These are phyloP conservation scores for Latrodectus geometricus DNA, from an alignment of 1,140 invertebrate species.

Conservation along the genomic window DNA sequence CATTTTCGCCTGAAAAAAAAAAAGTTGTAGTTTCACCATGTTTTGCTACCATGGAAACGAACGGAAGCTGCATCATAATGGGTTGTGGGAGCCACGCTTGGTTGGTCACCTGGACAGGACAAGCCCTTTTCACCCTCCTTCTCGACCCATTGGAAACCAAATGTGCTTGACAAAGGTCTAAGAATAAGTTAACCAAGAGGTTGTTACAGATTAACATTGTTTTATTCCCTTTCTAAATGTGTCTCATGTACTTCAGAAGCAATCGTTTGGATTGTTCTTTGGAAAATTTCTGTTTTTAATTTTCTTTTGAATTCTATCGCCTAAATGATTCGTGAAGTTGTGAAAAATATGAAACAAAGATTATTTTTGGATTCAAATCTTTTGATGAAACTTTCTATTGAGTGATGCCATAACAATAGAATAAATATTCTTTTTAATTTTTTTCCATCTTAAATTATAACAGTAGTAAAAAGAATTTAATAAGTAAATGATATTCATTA, in stretches of 20 bases:
- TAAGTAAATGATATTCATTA: too few relatives aligned
- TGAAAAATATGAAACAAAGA: not conserved
- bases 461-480: too few relatives aligned
- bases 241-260: not conserved
- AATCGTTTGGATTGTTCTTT: not conserved
- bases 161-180: not conserved
- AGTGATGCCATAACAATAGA: too few relatives aligned
- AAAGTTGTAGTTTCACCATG: not conserved
- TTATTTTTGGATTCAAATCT: too few relatives aligned
- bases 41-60: conserved; percentile 13
- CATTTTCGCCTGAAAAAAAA: not conserved
- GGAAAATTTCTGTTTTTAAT: not conserved
- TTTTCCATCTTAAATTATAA: too few relatives aligned
- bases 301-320: not conserved
- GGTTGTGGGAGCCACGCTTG: not conserved
- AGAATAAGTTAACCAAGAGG: not conserved
- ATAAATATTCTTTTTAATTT: too few relatives aligned
- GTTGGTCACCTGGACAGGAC: conserved; percentile 1
- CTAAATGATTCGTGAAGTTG: not conserved
- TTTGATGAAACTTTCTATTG: too few relatives aligned
- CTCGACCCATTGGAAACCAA: not conserved
- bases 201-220: not conserved
- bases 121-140: not conserved
- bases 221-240: not conserved
- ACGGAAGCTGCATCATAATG: conserved; percentile 4